phyloP scores from a whole-genome alignment of 1,140 invertebrate genomes.

The Drosophila parabipectinata region DNA sequence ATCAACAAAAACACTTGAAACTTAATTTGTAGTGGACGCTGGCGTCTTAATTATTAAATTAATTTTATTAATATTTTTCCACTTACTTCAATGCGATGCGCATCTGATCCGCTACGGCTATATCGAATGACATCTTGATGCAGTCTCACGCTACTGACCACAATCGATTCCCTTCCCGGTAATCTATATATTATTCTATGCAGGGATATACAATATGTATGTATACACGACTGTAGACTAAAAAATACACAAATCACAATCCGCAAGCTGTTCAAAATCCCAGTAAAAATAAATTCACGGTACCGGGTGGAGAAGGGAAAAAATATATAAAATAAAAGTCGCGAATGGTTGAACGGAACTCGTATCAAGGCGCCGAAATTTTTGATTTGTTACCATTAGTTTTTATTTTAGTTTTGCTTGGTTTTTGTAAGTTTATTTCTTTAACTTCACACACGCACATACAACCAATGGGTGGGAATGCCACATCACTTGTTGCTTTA shows the following conservation, averaged over 20 bases:
- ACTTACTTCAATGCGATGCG: constrained; percentile 80
- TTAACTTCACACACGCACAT: constrained; percentile 6
- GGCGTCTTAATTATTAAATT: neutral
- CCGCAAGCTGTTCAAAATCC: constrained; percentile 46
- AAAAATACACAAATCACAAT: constrained; percentile 29
- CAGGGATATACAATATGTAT: constrained; percentile 1
- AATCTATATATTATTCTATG: constrained; percentile 5
- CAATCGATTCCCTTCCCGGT: constrained; percentile 46
- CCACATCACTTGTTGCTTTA: constrained; percentile 41
- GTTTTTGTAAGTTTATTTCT: neutral
- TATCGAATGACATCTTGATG: constrained; percentile 80
- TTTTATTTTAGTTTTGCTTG: neutral
- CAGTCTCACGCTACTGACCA: constrained; percentile 30
- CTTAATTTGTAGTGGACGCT: neutral
- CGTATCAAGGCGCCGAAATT: constrained; percentile 30
- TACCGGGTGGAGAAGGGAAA: constrained; percentile 18
- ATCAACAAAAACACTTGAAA: neutral
- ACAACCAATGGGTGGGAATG: neutral
- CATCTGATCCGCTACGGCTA: constrained; percentile 80
- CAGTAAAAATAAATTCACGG: constrained; percentile 34
- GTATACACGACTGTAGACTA: neutral
- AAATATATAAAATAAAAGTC: constrained; percentile 36
- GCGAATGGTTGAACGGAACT: constrained; percentile 23
- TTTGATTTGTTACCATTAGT: constrained; percentile 34
- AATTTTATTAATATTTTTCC: neutral